Percentiles rank a stretch among this genome's conserved stretches.
phyloP scores from a whole-genome alignment of 2,113 vertebrate genomes.

The Gobius niger region DNA sequence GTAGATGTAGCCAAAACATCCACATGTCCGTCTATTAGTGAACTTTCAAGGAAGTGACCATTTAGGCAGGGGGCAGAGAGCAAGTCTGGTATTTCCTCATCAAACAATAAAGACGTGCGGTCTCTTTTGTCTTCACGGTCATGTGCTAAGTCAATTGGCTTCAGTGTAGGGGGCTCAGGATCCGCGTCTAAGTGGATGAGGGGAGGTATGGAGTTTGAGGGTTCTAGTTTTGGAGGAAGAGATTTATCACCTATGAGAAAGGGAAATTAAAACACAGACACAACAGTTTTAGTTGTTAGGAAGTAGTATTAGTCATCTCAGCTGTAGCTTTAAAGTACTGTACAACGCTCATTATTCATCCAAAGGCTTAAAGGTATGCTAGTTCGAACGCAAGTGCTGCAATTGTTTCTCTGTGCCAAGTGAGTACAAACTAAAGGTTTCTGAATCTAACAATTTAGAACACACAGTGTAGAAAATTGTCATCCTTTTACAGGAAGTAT shows the following conservation, averaged over 20 bases:
- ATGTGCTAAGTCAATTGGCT: constrained; percentile 86
- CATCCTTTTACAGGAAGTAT: not conserved
- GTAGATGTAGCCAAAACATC: constrained; percentile 87
- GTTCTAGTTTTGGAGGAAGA: constrained; percentile 95
- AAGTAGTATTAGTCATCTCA: not conserved
- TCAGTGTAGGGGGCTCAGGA: constrained; percentile 95
- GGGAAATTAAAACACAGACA: not conserved
- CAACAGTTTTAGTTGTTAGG: not conserved
- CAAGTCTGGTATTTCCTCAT: constrained; percentile 78
- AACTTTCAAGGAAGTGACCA: constrained; percentile 85
- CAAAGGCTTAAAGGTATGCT: not conserved
- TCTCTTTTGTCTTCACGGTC: constrained; percentile 82
- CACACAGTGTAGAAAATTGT: not conserved
- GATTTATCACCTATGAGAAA: constrained; percentile 90
- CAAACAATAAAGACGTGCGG: constrained; percentile 80
- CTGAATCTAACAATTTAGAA: not conserved
- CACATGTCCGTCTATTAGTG: constrained; percentile 83
- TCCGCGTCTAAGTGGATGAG: constrained; percentile 88
- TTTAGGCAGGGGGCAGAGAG: constrained; percentile 80
- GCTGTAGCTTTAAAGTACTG: not conserved
- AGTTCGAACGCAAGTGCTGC: not conserved
- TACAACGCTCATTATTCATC: constrained; percentile 4
- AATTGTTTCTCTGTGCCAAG: not conserved
- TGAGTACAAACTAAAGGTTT: not conserved
- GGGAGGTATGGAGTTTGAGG: constrained; percentile 90